These are phyloP conservation scores for Sialis fuliginosa DNA, from an alignment of 2,888 invertebrate genomes.

Conservation along the genomic window DNA sequence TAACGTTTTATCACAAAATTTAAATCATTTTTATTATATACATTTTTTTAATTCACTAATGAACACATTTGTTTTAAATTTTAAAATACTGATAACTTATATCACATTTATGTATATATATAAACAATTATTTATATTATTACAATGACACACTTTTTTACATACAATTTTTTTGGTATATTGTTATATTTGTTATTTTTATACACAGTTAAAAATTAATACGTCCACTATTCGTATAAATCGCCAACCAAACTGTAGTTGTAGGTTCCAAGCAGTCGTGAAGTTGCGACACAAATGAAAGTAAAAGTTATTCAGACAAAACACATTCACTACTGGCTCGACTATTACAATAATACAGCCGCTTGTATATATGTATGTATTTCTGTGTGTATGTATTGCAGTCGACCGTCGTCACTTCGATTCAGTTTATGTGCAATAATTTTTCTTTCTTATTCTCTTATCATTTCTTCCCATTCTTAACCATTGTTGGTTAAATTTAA, in stretches of 20 bases:
- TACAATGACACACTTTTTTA: background rate
- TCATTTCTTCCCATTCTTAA: slow-evolving; percentile 5
- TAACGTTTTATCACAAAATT: too few species aligned
- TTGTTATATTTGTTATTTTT: too few species aligned
- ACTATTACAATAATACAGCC: too few species aligned
- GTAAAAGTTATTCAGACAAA: slow-evolving; percentile 24
- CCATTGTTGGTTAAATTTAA: background rate
- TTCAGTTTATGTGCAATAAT: slow-evolving; percentile 5
- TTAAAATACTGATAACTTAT: too few species aligned
- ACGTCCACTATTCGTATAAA: too few species aligned
- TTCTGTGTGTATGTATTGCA: slow-evolving; percentile 1
- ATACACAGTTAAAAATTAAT: too few species aligned
- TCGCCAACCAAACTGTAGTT: too few species aligned
- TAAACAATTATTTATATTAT: too few species aligned
- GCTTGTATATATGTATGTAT: background rate
- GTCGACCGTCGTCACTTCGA: background rate
- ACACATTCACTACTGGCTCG: slow-evolving; percentile 10
- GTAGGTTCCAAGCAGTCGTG: slow-evolving; percentile 9
- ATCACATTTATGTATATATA: too few species aligned
- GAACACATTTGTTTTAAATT: too few species aligned
- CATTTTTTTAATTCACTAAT: too few species aligned
- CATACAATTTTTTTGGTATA: background rate
- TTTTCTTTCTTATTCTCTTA: slow-evolving; percentile 8
- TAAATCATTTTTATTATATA: too few species aligned
- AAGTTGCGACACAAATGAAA: slow-evolving; percentile 30